Base-by-base conservation (phyloP, 2,888 invertebrate genomes). In the Pollenia amentaria region DNA sequence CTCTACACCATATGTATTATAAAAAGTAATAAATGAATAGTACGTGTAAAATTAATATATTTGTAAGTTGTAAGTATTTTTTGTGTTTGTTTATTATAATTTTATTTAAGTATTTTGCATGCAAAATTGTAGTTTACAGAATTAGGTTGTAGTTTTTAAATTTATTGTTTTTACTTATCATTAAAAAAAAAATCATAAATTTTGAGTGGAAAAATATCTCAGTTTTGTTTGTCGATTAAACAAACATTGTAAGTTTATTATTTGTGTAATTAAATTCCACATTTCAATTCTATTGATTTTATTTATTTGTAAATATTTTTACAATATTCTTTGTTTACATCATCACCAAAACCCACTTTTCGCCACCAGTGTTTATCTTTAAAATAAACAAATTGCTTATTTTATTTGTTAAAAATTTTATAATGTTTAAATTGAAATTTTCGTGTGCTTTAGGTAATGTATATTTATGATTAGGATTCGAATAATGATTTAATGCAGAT, bases 11-110 rank as follows among this genome's bases (percentile, higher is more conserved):
- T 46, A n/a, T 75, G 55, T 48, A 77, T n/a, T 46, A 14, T 51
- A 46, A 48, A 60, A 65, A 55, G 44, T 29, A 53, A 44, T 40
- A 16, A 69, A 53, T 55, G 11, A n/a, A 78, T 78, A 38, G 44
- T 21, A 51, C 16, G 42, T 72, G 44, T 62, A 11, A 16, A 29
- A 29, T 29, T 29, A 51, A 29, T 18, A 42, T 42, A 42, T 72
- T 29, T 51, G 42, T 53, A 80, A 70, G 29, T 40, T 80, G 80
- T 65, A 73, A 81, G 73, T 81, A 72, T 38, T 62, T 48, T 40
- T 48, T 64, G 8, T 18, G 10, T 76, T n/a, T 46, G 18, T 75
- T 48, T 75, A 16, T 46, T 60, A 62, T 14, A 11, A 60, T 18
- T 16, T 48, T 9, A 10, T 48, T 12, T 29, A 60, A 38, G 11